Evolutionary conservation across 2,888 invertebrate species (phyloP).

Genomic region (Dicranocentrus wangi): DNA sequence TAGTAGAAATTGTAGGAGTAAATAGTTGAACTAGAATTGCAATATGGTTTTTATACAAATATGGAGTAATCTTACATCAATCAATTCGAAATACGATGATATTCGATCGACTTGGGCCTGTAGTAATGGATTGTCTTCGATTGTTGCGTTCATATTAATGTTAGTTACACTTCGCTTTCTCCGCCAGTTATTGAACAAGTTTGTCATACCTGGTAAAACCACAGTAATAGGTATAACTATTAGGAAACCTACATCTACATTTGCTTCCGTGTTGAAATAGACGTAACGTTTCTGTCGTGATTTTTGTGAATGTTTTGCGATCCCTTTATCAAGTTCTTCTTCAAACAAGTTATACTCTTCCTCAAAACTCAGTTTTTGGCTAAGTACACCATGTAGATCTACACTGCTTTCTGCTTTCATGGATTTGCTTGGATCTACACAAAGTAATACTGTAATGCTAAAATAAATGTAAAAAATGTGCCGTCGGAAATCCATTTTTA

Average conservation of each 20-base stretch:
- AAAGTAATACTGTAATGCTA: too few relatives aligned
- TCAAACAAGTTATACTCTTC: conserved; percentile 60
- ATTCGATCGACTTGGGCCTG: conserved; percentile 67
- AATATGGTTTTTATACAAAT: background rate
- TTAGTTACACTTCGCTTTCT: conserved; percentile 59
- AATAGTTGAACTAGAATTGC: background rate
- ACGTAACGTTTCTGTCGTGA: conserved; percentile 57
- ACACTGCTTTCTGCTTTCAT: too few relatives aligned
- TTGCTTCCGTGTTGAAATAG: conserved; percentile 60
- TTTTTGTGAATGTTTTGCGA: conserved; percentile 12
- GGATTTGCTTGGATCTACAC: too few relatives aligned
- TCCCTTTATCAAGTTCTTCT: conserved; percentile 43
- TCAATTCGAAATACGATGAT: conserved; percentile 68
- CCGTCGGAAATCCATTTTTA: too few relatives aligned
- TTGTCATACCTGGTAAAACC: conserved; percentile 68
- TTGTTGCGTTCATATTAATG: conserved; percentile 19
- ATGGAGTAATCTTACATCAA: conserved; percentile 68
- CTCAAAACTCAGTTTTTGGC: conserved; percentile 32
- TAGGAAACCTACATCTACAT: conserved; percentile 70
- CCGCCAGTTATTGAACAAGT: conserved; percentile 68
- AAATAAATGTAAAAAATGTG: too few relatives aligned
- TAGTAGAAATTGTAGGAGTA: conserved; percentile 43
- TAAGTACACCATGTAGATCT: too few relatives aligned
- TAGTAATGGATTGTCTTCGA: conserved; percentile 55
- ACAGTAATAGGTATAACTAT: conserved; percentile 70